Evolutionary conservation across 2,888 invertebrate genomes (phyloP).

Genomic region (Drosophila testacea): DNA sequence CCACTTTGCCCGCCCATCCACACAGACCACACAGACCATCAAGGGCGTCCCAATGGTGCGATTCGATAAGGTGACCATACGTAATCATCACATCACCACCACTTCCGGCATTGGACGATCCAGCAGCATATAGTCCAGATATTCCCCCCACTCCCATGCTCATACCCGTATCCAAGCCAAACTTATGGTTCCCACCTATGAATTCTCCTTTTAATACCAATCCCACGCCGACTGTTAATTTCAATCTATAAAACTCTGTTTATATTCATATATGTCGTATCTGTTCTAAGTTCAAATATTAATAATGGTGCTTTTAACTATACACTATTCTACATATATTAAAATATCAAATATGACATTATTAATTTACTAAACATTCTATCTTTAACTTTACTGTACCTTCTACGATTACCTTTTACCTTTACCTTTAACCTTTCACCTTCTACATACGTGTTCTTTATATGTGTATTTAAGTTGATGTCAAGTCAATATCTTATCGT

Average conservation of each 20-base stretch:
- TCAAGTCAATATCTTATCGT: background rate
- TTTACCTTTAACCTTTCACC: no score
- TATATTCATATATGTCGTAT: background rate
- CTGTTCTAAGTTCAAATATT: background rate
- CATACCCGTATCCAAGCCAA: background rate
- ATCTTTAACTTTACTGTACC: no score
- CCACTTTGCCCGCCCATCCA: constrained; percentile 51
- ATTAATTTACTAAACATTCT: background rate
- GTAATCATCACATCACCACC: constrained; percentile 82
- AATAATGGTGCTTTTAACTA: constrained; percentile 2
- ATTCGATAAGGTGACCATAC: constrained; percentile 53
- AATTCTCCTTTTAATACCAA: background rate
- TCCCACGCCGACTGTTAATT: background rate
- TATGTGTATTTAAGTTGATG: background rate
- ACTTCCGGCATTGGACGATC: constrained; percentile 84
- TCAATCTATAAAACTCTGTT: background rate
- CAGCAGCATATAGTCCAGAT: constrained; percentile 81
- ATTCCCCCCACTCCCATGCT: background rate
- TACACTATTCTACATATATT: background rate
- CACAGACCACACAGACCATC: constrained; percentile 48
- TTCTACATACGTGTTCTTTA: no score
- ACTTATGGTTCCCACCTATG: background rate
- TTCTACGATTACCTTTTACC: no score
- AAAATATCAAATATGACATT: background rate
- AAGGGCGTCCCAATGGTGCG: constrained; percentile 60